These are phyloP conservation scores for Hipparchia semele DNA, from an alignment of 2,888 invertebrate genomes.

Conservation along the genomic window DNA sequence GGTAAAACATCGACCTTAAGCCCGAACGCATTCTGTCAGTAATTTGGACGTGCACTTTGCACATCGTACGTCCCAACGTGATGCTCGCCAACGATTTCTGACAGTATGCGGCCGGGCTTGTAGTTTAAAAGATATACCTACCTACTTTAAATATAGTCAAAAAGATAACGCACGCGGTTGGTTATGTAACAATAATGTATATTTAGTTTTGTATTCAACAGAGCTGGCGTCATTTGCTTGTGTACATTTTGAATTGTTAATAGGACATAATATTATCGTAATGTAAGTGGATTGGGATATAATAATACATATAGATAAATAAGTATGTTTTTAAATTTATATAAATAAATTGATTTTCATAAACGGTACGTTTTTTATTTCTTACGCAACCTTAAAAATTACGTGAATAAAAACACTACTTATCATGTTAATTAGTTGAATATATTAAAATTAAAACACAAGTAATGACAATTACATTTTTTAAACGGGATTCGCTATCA, in stretches of 20 bases:
- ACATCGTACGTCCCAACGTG: too few relatives aligned
- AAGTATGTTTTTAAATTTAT: slow-evolving; percentile 34
- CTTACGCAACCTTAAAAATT: too few relatives aligned
- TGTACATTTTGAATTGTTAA: slow-evolving; percentile 42
- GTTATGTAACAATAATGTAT: background rate
- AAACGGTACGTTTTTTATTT: slow-evolving; percentile 25
- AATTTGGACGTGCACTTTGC: too few relatives aligned
- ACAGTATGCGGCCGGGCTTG: too few relatives aligned
- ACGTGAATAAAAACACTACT: background rate
- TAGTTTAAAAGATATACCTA: too few relatives aligned
- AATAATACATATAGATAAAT: slow-evolving; percentile 29
- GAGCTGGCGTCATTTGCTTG: slow-evolving; percentile 42
- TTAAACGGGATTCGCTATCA: background rate
- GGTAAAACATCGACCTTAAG: too few relatives aligned
- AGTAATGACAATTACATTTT: background rate
- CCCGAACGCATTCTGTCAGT: too few relatives aligned
- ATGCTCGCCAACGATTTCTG: too few relatives aligned
- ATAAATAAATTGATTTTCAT: slow-evolving; percentile 30
- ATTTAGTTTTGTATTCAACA: slow-evolving; percentile 1
- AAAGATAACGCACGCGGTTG: background rate
- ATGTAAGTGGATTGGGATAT: slow-evolving; percentile 55
- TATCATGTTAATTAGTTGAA: background rate
- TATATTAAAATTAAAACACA: background rate
- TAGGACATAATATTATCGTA: slow-evolving; percentile 39
- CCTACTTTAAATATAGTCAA: too few relatives aligned